Evolutionary conservation across 2,888 invertebrate species (phyloP).

Genomic region (Callyntrura sp.): DNA sequence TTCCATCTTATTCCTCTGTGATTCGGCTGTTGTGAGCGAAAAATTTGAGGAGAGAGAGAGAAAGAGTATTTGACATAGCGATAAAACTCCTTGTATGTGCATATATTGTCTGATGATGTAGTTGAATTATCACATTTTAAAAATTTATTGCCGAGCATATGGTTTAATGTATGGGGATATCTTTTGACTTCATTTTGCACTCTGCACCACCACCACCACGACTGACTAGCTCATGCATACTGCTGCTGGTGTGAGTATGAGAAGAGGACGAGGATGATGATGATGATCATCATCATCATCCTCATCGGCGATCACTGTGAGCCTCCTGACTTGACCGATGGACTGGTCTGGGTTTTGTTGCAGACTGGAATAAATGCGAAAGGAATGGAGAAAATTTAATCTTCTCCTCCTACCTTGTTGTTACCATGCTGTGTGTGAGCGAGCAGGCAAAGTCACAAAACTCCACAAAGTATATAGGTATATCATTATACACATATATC

Average conservation of each 20-base stretch:
- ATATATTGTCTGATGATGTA: conserved; percentile 50
- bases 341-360: conserved; percentile 49
- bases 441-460: background rate
- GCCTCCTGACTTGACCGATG: conserved; percentile 6
- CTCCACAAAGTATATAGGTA: too few species aligned
- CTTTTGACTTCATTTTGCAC: conserved; percentile 32
- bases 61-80: conserved; percentile 25
- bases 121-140: conserved; percentile 72
- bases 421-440: conserved; percentile 66
- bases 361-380: conserved; percentile 32
- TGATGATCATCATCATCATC: conserved; percentile 36
- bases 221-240: background rate
- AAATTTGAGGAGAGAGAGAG: background rate
- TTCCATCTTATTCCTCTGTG: background rate
- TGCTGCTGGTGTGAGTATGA: conserved; percentile 1
- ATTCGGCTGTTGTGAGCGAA: background rate
- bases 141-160: conserved; percentile 68
- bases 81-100: conserved; percentile 65
- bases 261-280: conserved; percentile 19
- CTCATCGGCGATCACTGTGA: background rate
- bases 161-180: background rate
- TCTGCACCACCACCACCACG: background rate
- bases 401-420: conserved; percentile 69
- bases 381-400: conserved; percentile 60
- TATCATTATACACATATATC: too few species aligned